Base-by-base conservation (phyloP, 1,140 invertebrate genomes). In the Bilobella aurantiaca region DNA sequence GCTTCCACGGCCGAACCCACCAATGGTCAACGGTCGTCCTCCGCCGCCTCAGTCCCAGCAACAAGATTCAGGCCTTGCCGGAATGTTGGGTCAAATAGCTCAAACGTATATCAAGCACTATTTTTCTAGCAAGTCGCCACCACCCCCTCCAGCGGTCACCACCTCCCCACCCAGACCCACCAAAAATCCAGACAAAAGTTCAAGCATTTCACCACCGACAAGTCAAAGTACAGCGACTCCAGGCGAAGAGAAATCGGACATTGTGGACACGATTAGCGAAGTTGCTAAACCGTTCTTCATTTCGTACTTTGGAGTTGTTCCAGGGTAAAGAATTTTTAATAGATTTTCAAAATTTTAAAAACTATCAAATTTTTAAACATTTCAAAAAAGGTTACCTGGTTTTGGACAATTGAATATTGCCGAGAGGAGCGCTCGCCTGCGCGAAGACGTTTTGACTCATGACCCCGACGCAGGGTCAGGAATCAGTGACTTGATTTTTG, bases 241-340 rank as follows among this genome's bases (percentile, higher is more conserved):
- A 25, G 32, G n/a, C 1, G 63, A 31, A 23, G 53, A 62, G 46
- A 63, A 61, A 29, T 58, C 27, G 16, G 71, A 73, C 64, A 69
- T 73, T 46, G 72, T 73, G 1, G 61, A 69, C 1, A 66, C 64
- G 42, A 72, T 73, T 37, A 64, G 57, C 14, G 69, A 73, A 27
- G 69, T 71, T 0, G 72, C 72, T 5, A 73, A 73, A 58, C 72
- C 72, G 28, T 71, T 73, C 56, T 73, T 73, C 62, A 69, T 73
- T 53, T 69, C 67, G 5, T 71, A 67, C 42, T 73, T 73, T 64
- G 72, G 72, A 29, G 69, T 69, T 18, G 68, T 72, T 23, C 70
- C 70, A 1, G 65, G 46, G n/a, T n/a, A n/a, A n/a, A n/a, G n/a
- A n/a, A n/a, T n/a, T n/a, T 3, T 42, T 34, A 23, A 56, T 62